Conservation (phyloP, 1,140 invertebrate species). For the Bombus vancouverensis region DNA sequence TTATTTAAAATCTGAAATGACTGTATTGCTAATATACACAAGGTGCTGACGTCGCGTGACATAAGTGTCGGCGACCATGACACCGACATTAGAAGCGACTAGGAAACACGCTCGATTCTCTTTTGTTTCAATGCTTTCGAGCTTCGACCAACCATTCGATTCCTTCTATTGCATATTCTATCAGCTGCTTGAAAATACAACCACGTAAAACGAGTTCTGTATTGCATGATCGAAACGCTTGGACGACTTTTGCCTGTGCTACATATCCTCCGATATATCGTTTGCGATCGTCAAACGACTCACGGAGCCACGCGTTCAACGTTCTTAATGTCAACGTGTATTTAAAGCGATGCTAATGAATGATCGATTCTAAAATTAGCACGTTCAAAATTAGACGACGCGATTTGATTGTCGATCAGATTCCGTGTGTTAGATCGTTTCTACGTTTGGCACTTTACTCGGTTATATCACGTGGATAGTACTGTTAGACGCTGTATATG, state of each 20-base stretch:
- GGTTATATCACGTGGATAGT: background rate
- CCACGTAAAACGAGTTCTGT: background rate
- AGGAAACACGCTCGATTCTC: conserved; percentile 65
- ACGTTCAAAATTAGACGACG: background rate
- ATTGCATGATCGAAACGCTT: background rate
- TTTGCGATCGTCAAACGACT: conserved; percentile 7
- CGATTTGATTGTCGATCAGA: background rate
- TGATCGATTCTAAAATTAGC: conserved; percentile 15
- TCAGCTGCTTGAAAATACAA: background rate
- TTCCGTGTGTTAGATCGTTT: background rate
- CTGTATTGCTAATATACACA: conserved; percentile 24
- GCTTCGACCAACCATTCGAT: background rate
- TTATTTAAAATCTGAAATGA: conserved; percentile 17
- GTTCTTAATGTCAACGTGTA: conserved; percentile 1
- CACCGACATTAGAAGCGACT: conserved; percentile 65
- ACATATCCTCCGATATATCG: too few species aligned
- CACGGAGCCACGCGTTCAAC: conserved; percentile 8
- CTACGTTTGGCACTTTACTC: background rate
- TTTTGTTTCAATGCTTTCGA: conserved; percentile 49
- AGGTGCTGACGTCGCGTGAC: conserved; percentile 40
- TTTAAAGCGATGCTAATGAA: background rate
- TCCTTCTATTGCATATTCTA: background rate
- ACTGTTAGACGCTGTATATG: background rate
- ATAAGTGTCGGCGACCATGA: conserved; percentile 69
- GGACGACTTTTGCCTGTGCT: background rate